These are phyloP conservation scores for Phyllotreta cruciferae DNA, from an alignment of 2,888 invertebrate species.

Conservation along the genomic window DNA sequence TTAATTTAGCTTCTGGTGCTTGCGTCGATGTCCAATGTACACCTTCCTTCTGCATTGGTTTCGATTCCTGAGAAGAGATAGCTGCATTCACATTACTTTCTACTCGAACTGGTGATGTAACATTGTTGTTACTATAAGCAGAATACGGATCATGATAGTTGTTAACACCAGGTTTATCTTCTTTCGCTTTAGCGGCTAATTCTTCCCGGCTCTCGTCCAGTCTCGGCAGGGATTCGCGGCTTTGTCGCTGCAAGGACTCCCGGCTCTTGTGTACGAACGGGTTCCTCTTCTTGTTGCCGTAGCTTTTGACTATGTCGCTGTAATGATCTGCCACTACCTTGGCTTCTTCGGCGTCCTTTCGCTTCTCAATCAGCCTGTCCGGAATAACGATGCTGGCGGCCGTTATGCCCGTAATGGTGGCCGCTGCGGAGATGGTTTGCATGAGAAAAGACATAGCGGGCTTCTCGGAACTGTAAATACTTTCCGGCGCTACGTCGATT, in stretches of 20 bases:
- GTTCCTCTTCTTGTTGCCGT: slow-evolving; percentile 59
- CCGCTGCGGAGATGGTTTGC: slow-evolving; percentile 48
- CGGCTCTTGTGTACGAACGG: slow-evolving; percentile 45
- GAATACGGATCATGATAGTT: slow-evolving; percentile 9
- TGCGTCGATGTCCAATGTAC: no score
- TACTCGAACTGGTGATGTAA: not conserved
- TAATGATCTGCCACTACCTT: slow-evolving; percentile 80
- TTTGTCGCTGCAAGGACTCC: slow-evolving; percentile 51
- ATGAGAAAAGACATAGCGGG: slow-evolving; percentile 35
- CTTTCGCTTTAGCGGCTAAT: not conserved
- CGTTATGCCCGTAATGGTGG: slow-evolving; percentile 52
- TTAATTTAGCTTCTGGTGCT: no score
- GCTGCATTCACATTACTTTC: not conserved
- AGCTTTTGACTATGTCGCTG: slow-evolving; percentile 78
- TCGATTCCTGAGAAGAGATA: no score
- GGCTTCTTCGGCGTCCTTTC: slow-evolving; percentile 68
- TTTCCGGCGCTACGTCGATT: slow-evolving; percentile 20
- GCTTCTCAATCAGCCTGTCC: slow-evolving; percentile 53
- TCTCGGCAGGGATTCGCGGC: slow-evolving; percentile 43
- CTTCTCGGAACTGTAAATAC: slow-evolving; percentile 22
- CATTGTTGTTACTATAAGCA: not conserved
- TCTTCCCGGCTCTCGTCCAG: slow-evolving; percentile 16
- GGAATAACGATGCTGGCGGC: slow-evolving; percentile 56
- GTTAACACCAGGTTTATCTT: not conserved
- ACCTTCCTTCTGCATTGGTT: no score